These are phyloP conservation scores for crab-eating macaque (Macaca fascicularis) DNA, from an alignment of 2,113 vertebrate genomes.

Conservation along the genomic window T2T-MFA8v1.1 NC_088375.1:155322001-155322500, in stretches of 20 bases:
- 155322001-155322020: neutral
- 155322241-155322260: neutral
- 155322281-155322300: neutral
- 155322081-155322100: neutral
- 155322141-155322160: neutral
- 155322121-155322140: neutral
- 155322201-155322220: neutral
- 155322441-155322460: slow-evolving; percentile 46
- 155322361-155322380: slow-evolving; percentile 7
- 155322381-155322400: neutral
- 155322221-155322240: neutral
- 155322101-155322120: neutral
- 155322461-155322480: slow-evolving; percentile 45
- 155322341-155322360: neutral
- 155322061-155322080: neutral
- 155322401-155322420: slow-evolving; percentile 35
- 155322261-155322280: neutral
- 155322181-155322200: neutral
- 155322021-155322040: neutral
- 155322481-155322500: slow-evolving; percentile 47
- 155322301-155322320: slow-evolving; percentile 22
- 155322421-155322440: slow-evolving; percentile 61
- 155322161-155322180: neutral
- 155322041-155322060: neutral
- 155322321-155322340: neutral